Conservation (phyloP, 2,888 invertebrate species). For the Dynastes grantii region DNA sequence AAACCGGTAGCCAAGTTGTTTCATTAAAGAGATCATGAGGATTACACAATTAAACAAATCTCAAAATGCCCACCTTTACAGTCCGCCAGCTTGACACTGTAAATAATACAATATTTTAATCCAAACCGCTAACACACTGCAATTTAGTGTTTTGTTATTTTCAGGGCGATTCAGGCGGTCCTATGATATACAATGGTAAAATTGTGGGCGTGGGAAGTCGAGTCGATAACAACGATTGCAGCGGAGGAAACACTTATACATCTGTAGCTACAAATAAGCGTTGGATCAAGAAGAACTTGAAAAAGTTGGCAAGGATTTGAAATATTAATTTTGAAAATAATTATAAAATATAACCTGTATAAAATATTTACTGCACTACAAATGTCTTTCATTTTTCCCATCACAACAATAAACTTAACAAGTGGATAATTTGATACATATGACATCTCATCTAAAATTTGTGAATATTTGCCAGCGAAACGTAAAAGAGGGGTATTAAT, state of each 20-base stretch:
- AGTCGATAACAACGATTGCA: background rate
- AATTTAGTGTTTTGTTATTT: background rate
- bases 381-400: too few species aligned
- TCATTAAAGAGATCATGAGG: too few species aligned
- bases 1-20: too few species aligned
- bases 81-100: background rate
- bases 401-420: too few species aligned
- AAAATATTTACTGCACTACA: too few species aligned
- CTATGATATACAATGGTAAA: conserved; percentile 20
- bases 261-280: background rate
- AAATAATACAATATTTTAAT: background rate
- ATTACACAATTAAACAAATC: too few species aligned
- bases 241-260: background rate
- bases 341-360: background rate
- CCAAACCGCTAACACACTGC: too few species aligned
- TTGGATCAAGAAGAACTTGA: background rate
- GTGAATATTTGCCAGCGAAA: too few species aligned
- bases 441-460: too few species aligned
- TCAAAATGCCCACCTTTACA: background rate
- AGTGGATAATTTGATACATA: too few species aligned
- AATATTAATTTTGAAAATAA: background rate
- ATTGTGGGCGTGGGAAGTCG: conserved; percentile 18
- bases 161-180: conserved; percentile 28
- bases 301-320: too few species aligned
- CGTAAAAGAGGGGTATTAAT: too few species aligned